Evolutionary conservation across 2,797 vertebrate genomes (phyloP).

Genomic region (Melanotaenia pygmaea): DNA sequence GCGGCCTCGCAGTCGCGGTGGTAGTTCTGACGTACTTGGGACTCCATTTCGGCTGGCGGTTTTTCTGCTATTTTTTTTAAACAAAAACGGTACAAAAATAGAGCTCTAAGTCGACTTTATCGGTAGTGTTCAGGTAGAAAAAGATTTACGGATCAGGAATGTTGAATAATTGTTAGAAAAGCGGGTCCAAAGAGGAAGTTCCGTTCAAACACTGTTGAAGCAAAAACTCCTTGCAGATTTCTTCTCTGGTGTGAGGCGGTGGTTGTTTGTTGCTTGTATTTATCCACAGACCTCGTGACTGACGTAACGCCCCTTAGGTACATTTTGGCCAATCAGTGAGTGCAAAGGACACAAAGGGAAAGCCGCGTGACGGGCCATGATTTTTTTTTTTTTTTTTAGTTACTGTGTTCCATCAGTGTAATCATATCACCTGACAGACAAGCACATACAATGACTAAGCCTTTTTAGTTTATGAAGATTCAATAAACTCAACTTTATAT

Average conservation of each 20-base stretch:
- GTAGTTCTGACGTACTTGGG: slow-evolving; percentile 89
- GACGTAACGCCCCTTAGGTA: not conserved
- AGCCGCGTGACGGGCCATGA: not conserved
- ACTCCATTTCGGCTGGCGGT: slow-evolving; percentile 82
- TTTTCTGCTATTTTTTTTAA: slow-evolving; percentile 46
- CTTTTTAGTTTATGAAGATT: not conserved
- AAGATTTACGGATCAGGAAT: not conserved
- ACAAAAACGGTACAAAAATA: slow-evolving; percentile 71
- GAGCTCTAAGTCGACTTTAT: slow-evolving; percentile 24
- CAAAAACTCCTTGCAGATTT: slow-evolving; percentile 68
- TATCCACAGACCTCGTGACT: slow-evolving; percentile 47
- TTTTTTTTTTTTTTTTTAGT: no score
- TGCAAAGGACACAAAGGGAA: not conserved
- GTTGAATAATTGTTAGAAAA: fast-evolving
- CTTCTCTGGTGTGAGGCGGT: slow-evolving; percentile 3
- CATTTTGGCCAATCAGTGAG: slow-evolving; percentile 44
- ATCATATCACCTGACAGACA: not conserved
- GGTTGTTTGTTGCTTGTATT: fast-evolving
- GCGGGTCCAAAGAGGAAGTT: slow-evolving; percentile 58
- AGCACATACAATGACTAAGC: slow-evolving; percentile 10
- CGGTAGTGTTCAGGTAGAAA: slow-evolving; percentile 38
- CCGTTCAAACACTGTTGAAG: slow-evolving; percentile 88
- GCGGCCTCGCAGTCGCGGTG: slow-evolving; percentile 86
- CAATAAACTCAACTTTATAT: no score
- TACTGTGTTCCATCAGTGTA: not conserved